Conservation (phyloP, 1,140 invertebrate genomes). For the Drosophila pseudoananassae region DNA sequence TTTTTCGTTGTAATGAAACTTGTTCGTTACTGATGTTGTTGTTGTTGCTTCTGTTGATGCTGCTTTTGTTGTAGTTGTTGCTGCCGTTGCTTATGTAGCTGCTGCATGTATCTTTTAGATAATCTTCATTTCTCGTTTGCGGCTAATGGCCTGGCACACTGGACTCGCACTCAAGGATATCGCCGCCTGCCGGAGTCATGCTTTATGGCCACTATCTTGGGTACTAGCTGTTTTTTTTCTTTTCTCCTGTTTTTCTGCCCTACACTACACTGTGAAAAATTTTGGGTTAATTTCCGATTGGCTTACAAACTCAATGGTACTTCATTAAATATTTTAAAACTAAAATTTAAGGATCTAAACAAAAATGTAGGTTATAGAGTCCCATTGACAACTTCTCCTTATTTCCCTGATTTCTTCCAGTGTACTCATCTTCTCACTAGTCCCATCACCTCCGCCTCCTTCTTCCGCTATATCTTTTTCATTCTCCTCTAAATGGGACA, state of each 20-base stretch:
- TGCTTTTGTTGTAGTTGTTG: constrained; percentile 7
- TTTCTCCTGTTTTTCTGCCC: constrained; percentile 12
- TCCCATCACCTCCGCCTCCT: constrained; percentile 13
- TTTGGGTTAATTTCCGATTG: background rate
- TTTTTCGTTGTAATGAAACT: constrained; percentile 73
- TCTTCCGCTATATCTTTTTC: constrained; percentile 55
- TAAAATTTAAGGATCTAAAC: no score
- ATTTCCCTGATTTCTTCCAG: background rate
- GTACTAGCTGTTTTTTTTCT: constrained; percentile 32
- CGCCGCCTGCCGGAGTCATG: constrained; percentile 62
- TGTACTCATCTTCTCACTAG: constrained; percentile 30
- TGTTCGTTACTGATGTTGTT: constrained; percentile 42
- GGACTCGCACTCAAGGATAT: constrained; percentile 79
- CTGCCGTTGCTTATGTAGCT: constrained; percentile 31
- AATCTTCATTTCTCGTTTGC: constrained; percentile 83
- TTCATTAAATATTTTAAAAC: no score
- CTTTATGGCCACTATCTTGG: constrained; percentile 53
- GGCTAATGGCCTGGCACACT: constrained; percentile 79
- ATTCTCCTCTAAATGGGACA: constrained; percentile 73
- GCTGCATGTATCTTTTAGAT: constrained; percentile 81
- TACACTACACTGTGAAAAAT: constrained; percentile 22
- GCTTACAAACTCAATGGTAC: no score
- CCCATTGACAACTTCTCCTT: no score
- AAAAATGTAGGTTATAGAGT: no score
- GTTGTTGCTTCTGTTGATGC: constrained; percentile 5